Base-by-base conservation (phyloP, 2,113 vertebrate genomes). In the Neogobius melanostomus region DNA sequence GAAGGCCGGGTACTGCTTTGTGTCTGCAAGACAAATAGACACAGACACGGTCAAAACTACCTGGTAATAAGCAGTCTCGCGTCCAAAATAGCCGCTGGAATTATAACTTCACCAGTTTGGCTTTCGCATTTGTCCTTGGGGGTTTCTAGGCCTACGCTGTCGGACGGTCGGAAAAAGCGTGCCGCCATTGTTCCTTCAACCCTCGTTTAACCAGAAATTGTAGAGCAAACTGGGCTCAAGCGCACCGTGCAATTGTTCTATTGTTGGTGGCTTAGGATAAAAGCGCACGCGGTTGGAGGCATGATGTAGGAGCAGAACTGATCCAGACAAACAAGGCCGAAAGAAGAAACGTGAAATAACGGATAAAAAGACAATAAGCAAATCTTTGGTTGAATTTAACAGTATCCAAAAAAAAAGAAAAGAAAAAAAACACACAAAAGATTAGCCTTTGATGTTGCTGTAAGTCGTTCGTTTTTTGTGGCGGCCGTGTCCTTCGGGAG, bases 1-100 rank as follows among this genome's bases (percentile, higher is more conserved):
- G 85, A 99, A 99, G 63, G 95, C 96, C 21, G 97, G 97, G 92
- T 98, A 99, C 90, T 98, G 98, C 93, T 95, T 98, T 82, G 98
- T 98, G 91, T 98, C 98, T 98, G 94, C 9, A 77, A 76, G 45
- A 36, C 68, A 6, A 54, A n/a, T n/a, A 63, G 4, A 50, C 56
- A 45, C 11, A 3, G 56, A 59, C 11, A 48, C 53, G 36, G 7
- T 75, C 4, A 62, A 69, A 59, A 28, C 43, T 11, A 62, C 44
- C 49, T 11, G 49, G 60, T 28, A 50, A 50, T 11, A 62, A 65
- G 8, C 53, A 28, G 6, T 49, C 4, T 12, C 36, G 1, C 42
- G 48, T 56, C 36, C 46, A 8, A 28, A 61, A 71, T 53, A 71
- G 15, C 11, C 1, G 44, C 10, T n/a, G 7, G 71, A 67, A 50